These are phyloP conservation scores for Rhincodon typus DNA, from an alignment of 2,797 vertebrate species.

Conservation along the genomic window DNA sequence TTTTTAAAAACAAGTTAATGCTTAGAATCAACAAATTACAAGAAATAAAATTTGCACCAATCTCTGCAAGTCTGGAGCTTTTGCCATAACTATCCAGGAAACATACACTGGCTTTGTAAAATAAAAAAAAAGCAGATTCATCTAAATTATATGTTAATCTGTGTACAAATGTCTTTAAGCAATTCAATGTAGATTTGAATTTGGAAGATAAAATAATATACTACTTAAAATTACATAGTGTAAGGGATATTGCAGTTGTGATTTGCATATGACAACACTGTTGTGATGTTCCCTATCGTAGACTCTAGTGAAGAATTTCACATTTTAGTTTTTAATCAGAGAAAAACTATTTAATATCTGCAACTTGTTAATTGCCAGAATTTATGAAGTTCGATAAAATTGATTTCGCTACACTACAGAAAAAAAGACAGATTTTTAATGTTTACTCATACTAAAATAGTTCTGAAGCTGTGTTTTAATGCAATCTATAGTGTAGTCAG, in stretches of 20 bases:
- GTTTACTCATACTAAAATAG: background rate
- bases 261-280: background rate
- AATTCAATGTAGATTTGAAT: background rate
- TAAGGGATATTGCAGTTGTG: too few relatives aligned
- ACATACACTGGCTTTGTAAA: background rate
- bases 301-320: background rate
- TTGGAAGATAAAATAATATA: background rate
- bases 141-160: background rate
- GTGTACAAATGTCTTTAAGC: background rate
- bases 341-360: background rate
- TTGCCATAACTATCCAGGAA: constrained; percentile 5
- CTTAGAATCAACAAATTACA: background rate
- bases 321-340: too few relatives aligned
- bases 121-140: background rate
- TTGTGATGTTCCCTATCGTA: background rate
- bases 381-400: background rate
- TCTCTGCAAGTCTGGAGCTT: background rate
- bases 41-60: background rate
- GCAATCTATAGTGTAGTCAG: background rate
- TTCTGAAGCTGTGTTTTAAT: background rate
- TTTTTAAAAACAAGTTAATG: background rate
- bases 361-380: background rate
- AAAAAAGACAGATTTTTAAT: background rate
- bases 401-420: background rate
- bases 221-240: background rate